These are phyloP conservation scores for Eupristina koningsbergeri DNA, from an alignment of 1,140 invertebrate genomes.

Conservation along the genomic window DNA sequence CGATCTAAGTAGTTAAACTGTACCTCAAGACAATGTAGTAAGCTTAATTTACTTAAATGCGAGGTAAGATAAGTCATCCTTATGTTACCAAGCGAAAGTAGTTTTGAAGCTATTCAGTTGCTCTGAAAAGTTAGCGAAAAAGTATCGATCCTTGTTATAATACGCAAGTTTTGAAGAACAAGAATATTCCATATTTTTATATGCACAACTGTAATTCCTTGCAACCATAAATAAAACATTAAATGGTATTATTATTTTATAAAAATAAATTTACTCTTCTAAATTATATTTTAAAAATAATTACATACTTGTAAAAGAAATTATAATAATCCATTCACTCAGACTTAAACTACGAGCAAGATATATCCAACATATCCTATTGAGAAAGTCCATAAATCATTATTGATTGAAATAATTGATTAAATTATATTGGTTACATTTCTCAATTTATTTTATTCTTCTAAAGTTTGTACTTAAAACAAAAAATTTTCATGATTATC, in stretches of 20 bases:
- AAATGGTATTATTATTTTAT: background rate
- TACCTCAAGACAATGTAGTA: constrained; percentile 20
- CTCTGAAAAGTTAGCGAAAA: background rate
- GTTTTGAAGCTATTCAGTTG: background rate
- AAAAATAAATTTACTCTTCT: background rate
- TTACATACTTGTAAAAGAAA: background rate
- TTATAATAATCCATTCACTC: background rate
- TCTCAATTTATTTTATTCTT: background rate
- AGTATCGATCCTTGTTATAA: background rate
- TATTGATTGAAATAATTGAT: background rate
- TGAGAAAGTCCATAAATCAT: constrained; percentile 3
- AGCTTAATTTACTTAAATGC: constrained; percentile 34
- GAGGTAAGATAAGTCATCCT: constrained; percentile 33
- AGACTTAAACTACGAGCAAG: background rate
- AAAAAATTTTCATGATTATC: background rate
- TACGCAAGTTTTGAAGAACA: background rate
- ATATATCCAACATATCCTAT: constrained; percentile 1
- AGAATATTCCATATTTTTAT: background rate
- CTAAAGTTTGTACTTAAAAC: background rate
- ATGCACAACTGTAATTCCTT: background rate
- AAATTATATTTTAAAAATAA: background rate
- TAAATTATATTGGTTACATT: background rate
- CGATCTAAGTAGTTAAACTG: background rate
- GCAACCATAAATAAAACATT: background rate
- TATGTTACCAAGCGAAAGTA: constrained; percentile 11